These are phyloP conservation scores for Oophaga pumilio DNA, from an alignment of 2,113 vertebrate species.

Conservation along the genomic window DNA sequence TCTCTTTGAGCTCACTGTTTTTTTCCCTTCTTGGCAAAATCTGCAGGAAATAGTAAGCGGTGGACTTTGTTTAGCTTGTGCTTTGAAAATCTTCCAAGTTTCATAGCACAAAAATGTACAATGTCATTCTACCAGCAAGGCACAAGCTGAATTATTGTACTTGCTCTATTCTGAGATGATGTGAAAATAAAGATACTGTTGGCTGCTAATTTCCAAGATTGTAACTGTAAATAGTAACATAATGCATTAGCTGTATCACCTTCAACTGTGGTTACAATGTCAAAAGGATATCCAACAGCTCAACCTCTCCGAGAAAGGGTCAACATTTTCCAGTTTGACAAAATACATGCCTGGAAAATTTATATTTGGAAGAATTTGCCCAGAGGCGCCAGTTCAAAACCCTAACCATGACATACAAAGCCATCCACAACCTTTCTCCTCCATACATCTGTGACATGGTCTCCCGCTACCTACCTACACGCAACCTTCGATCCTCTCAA, in stretches of 20 bases:
- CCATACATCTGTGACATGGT: too few relatives aligned
- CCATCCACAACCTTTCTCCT: too few relatives aligned
- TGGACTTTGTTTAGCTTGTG: neutral
- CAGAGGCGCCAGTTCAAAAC: too few relatives aligned
- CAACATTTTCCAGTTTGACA: neutral
- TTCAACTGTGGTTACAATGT: neutral
- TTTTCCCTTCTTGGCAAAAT: neutral
- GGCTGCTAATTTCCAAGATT: neutral
- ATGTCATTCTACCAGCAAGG: neutral
- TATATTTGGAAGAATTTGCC: neutral
- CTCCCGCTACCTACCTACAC: too few relatives aligned
- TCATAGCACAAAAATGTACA: neutral
- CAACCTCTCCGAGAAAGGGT: neutral
- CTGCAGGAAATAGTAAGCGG: neutral
- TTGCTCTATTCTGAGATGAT: neutral
- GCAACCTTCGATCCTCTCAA: too few relatives aligned
- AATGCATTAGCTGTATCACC: neutral
- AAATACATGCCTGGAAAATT: neutral
- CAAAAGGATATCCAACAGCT: neutral
- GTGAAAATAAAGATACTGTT: neutral
- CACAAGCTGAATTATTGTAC: neutral
- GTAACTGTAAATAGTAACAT: neutral
- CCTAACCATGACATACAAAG: too few relatives aligned
- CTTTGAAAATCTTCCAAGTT: constrained; percentile 7
- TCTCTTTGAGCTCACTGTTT: neutral